These are phyloP conservation scores for Danionella dracula DNA, from an alignment of 2,797 vertebrate genomes.

Conservation along the genomic window DNA sequence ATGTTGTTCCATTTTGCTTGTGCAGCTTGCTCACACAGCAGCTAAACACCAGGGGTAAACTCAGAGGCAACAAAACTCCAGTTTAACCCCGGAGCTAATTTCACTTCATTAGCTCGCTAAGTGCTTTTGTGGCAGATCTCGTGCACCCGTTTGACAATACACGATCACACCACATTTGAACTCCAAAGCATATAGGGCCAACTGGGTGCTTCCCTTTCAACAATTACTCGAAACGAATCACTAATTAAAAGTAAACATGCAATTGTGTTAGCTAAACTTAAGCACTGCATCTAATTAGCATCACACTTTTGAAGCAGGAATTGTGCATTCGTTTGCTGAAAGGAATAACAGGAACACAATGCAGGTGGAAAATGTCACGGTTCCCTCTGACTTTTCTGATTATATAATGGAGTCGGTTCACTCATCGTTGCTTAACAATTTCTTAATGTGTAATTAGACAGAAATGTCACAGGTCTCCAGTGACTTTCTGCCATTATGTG, in stretches of 20 bases:
- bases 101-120: constrained; percentile 13
- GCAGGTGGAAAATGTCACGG: neutral
- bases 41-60: neutral
- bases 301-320: neutral
- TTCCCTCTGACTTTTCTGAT: constrained; percentile 1
- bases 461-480: constrained; percentile 33
- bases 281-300: constrained; percentile 5
- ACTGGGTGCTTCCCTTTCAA: constrained; percentile 1
- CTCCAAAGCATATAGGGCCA: constrained; percentile 1
- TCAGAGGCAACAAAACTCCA: neutral
- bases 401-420: constrained; percentile 1
- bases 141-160: neutral
- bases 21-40: neutral
- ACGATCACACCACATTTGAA: neutral
- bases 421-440: constrained; percentile 20
- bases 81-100: constrained; percentile 19
- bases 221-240: constrained; percentile 7
- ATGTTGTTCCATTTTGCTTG: neutral
- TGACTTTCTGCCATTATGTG: constrained; percentile 16
- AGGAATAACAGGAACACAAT: neutral
- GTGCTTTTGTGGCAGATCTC: constrained; percentile 2
- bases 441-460: constrained; percentile 20
- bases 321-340: neutral
- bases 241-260: constrained; percentile 32
- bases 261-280: constrained; percentile 22